Conservation (phyloP, 2,797 vertebrate genomes). For the Hypotaenidia okinawae region DNA sequence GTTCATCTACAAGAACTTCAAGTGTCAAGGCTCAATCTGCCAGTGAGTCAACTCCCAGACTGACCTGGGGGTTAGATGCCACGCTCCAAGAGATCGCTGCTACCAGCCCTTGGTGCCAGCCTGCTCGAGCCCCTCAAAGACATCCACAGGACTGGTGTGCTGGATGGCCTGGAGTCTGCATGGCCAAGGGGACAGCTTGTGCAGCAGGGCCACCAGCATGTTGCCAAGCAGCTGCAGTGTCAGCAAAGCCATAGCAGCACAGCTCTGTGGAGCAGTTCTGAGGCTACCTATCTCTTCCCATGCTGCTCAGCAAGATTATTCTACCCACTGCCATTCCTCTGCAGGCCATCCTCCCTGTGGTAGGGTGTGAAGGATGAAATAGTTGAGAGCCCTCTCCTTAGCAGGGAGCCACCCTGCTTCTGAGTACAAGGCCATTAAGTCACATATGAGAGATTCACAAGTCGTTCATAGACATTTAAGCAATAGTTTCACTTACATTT, state of each 20-base stretch:
- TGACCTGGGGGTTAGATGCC: not conserved
- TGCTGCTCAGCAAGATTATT: not conserved
- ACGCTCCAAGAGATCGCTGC: not conserved
- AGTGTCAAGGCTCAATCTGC: not conserved
- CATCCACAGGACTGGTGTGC: accelerated
- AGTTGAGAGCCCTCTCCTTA: not conserved
- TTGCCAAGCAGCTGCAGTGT: not conserved
- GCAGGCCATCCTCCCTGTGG: not conserved
- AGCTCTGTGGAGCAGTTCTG: not conserved
- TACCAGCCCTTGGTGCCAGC: not conserved
- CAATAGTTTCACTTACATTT: not conserved
- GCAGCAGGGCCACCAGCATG: not conserved
- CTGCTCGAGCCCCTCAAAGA: not conserved
- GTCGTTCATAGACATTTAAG: not conserved
- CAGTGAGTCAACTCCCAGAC: not conserved
- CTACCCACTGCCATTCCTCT: not conserved
- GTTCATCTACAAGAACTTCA: not conserved
- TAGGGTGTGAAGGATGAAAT: not conserved
- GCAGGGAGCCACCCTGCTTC: not conserved
- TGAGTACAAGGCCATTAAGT: not conserved
- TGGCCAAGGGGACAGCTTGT: not conserved
- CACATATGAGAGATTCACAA: not conserved
- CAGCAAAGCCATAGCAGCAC: not conserved
- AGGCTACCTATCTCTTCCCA: not conserved
- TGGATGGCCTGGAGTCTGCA: not conserved